phyloP scores from a whole-genome alignment of 2,888 invertebrate genomes.

The Lochmaea crataegi region DNA sequence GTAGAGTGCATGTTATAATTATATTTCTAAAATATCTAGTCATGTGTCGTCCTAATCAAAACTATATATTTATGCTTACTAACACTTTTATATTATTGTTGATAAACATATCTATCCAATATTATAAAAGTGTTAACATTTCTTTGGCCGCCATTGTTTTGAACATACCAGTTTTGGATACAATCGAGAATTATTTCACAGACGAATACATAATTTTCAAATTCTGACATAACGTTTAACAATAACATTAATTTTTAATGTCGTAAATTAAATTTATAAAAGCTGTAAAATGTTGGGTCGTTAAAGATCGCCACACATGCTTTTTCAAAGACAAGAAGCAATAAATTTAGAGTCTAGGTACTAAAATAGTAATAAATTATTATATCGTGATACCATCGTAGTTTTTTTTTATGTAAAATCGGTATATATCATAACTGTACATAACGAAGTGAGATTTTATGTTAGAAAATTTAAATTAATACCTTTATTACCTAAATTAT shows the following conservation, averaged over 20 bases:
- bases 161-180: background rate
- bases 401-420: background rate
- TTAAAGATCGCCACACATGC: constrained; percentile 12
- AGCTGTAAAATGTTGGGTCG: constrained; percentile 1
- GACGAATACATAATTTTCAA: background rate
- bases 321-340: constrained; percentile 9
- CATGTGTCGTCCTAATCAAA: too few species aligned
- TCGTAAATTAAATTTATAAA: constrained; percentile 15
- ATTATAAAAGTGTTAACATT: too few species aligned
- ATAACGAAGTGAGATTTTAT: background rate
- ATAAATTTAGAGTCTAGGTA: constrained; percentile 5
- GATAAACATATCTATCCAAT: too few species aligned
- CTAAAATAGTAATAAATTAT: constrained; percentile 12
- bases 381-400: background rate
- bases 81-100: too few species aligned
- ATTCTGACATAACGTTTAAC: constrained; percentile 1
- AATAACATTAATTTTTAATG: constrained; percentile 10
- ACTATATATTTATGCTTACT: too few species aligned
- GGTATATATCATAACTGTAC: background rate
- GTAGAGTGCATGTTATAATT: too few species aligned
- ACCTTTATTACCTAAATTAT: background rate
- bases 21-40: too few species aligned
- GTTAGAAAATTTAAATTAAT: background rate
- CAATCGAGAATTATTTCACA: background rate
- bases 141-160: background rate